Base-by-base conservation (phyloP, 2,113 vertebrate genomes). In the Nerophis lumbriciformis region DNA sequence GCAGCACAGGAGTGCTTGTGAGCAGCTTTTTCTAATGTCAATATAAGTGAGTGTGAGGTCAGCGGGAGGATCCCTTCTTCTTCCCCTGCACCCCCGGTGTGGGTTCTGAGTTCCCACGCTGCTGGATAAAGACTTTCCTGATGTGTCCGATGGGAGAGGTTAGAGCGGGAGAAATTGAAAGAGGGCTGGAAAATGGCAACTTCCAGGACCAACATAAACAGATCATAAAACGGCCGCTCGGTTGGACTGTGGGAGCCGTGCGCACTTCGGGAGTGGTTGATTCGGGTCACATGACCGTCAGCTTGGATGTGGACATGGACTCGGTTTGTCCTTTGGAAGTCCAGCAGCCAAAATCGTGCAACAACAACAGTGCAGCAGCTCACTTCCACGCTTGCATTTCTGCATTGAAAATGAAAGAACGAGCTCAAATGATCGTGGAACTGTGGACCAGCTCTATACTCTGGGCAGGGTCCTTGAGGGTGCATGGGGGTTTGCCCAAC, bases 211-310 rank as follows among this genome's bases (percentile, higher is more conserved):
- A 77, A 79, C 63, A 58, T 84, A 85, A 85, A 85, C 84, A 86
- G 71, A 78, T 83, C 72, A 67, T 85, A 81, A 87, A 88, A 85
- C 66, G 59, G 54, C 73, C 77, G 75, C 81, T 85, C 77, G 67
- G 65, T 63, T 45, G 1, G 59, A 72, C 70, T 72, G 73, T 73
- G 70, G 72, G 73, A 80, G 75, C 69, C 5, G 47, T 79, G 66
- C 63, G 47, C 16, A 75, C 63, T 70, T 68, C 50, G 16, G 45
- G 59, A 38, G 36, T 64, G 63, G 66, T 61, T 48, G 68, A 63
- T 73, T 50, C 76, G 57, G 61, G 53, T 61, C 61, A 16, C 52
- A 6, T 69, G 62, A 49, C 69, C 65, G 36, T 39, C 53, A 39
- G 8, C 39, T 55, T 39, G 8, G 9, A 39, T 39, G 15, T 53